Evolutionary conservation across 2,113 vertebrate genomes (phyloP).

Genomic region (Heloderma charlesbogerti): DNA sequence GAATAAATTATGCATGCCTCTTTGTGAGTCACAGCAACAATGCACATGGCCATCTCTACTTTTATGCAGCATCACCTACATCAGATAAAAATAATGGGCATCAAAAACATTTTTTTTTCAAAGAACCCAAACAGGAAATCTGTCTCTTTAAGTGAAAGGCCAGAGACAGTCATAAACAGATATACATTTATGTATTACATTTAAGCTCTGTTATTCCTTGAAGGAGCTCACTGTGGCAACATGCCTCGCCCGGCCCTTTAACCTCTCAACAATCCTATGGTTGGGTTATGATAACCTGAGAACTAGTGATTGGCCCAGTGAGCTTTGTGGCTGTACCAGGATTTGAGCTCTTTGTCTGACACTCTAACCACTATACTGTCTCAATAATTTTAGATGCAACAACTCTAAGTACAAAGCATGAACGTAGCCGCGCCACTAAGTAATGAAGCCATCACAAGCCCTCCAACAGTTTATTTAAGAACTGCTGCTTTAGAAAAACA

Average conservation of each 20-base stretch:
- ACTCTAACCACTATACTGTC: neutral
- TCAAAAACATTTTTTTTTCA: neutral
- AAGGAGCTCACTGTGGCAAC: neutral
- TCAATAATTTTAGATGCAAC: neutral
- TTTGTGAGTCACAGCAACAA: neutral
- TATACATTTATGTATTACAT: neutral
- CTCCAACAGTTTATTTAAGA: neutral
- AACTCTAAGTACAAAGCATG: neutral
- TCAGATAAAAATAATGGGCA: neutral
- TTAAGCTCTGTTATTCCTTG: neutral
- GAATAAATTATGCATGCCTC: conserved; percentile 11
- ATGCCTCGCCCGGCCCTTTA: neutral
- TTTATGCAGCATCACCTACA: neutral
- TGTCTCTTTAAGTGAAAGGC: neutral
- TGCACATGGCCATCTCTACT: neutral
- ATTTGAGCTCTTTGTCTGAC: neutral
- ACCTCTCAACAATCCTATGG: neutral
- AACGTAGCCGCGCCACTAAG: neutral
- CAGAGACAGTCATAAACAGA: neutral
- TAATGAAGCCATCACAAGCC: neutral
- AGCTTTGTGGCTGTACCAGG: neutral
- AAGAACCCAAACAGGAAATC: neutral
- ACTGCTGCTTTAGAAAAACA: neutral
- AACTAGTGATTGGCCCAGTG: neutral
- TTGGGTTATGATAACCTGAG: neutral